phyloP scores from a whole-genome alignment of 2,888 invertebrate species.

The Eilema sororculum region DNA sequence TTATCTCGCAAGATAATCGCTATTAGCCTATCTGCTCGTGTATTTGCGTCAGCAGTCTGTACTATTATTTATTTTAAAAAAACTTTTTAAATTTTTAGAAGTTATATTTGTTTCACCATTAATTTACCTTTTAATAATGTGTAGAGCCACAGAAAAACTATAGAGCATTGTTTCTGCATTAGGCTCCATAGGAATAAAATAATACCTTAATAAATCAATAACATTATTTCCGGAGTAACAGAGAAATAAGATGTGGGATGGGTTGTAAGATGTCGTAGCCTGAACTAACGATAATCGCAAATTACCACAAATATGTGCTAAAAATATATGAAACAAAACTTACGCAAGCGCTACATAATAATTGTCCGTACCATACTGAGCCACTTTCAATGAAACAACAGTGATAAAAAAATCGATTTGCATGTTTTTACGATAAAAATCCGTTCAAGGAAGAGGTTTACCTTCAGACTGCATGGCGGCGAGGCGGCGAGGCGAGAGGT shows the following conservation, averaged over 20 bases:
- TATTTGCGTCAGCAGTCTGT: too few species aligned
- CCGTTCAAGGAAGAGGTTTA: slow-evolving; percentile 62
- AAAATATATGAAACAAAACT: neutral
- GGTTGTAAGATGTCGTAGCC: too few species aligned
- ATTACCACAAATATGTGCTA: neutral
- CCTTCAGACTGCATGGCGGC: slow-evolving; percentile 79
- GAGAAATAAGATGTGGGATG: too few species aligned
- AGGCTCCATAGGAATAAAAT: too few species aligned
- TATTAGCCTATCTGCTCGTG: slow-evolving; percentile 38
- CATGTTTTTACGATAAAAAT: slow-evolving; percentile 60
- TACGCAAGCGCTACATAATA: neutral
- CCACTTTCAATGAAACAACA: slow-evolving; percentile 35
- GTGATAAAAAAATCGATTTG: slow-evolving; percentile 50
- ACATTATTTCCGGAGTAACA: neutral
- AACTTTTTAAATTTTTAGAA: too few species aligned
- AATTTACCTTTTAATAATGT: too few species aligned
- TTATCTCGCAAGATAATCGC: slow-evolving; percentile 51
- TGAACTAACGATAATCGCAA: neutral
- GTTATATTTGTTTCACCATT: too few species aligned
- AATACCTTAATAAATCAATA: neutral
- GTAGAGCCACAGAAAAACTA: too few species aligned
- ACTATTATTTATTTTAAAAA: too few species aligned
- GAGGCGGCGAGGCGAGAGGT: slow-evolving; percentile 40
- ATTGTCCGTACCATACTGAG: slow-evolving; percentile 24
- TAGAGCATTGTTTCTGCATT: too few species aligned